Evolutionary conservation across 2,888 invertebrate genomes (phyloP), one percentile per base, ranked within the genome.

Genomic region (Tenthredo scrophulariae): DNA sequence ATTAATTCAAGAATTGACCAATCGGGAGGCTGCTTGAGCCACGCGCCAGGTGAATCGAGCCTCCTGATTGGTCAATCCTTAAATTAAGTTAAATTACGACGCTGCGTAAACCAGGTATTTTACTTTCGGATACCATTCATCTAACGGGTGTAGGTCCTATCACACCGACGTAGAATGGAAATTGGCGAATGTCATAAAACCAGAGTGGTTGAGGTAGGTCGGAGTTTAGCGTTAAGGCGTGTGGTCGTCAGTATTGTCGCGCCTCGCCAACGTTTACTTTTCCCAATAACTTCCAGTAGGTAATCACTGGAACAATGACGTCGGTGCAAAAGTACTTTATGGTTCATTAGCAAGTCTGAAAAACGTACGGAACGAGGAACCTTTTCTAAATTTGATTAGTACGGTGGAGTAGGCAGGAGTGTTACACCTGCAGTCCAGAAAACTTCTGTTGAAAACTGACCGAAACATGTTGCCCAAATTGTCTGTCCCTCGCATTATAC

Each of bases 331-430:
- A n/a, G 62, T 62, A 80, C n/a, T 80, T 80, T 80, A 80, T 58
- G 58, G 50, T 40, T 80, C 80, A 80, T 80, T 80, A 62, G 40
- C 37, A 29, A 40, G 40, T 80, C 37, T 22, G 10, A n/a, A 37
- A 22, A 40, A 62, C 40, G 10, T 6, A n/a, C 62, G 5, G 15
- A 58, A 62, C n/a, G 9, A 15, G 2, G 22, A 26, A n/a, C 26
- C 58, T n/a, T 74, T 43, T 43, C 22, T 40, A 58, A 62, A 80
- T 62, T 80, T 79, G 62, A 58, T 62, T 80, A 80, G 62, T 29
- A 4, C 54, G 46, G 54, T 77, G 18, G 15, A 15, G 54, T 50
- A 26, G 6, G 33, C 29, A 18, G 50, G 50, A 26, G 50, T 10
- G 6, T 18, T 58, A 62, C 80, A 80, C 80, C 80, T 58, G 80